phyloP scores from a whole-genome alignment of 2,888 invertebrate genomes.

The Gisinianus flammeolus region DNA sequence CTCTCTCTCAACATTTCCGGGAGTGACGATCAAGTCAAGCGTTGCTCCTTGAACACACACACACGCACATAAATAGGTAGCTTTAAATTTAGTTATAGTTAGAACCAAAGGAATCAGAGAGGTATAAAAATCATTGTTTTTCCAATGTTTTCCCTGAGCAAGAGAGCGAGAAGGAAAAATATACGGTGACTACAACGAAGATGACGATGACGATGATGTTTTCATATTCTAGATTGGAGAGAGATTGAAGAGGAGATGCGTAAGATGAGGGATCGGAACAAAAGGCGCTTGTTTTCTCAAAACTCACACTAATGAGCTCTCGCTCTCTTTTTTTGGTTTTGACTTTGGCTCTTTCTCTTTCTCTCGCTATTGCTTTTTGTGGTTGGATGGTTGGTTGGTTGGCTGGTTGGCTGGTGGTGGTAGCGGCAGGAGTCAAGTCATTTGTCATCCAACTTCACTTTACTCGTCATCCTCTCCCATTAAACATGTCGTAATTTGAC shows the following conservation, averaged over 20 bases:
- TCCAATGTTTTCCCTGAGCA: no score
- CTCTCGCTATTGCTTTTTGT: no score
- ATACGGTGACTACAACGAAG: no score
- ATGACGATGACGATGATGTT: no score
- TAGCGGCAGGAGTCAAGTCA: not conserved
- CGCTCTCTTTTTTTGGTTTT: not conserved
- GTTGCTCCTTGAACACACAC: not conserved
- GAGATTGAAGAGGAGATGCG: not conserved
- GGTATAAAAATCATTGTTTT: no score
- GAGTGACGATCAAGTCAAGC: not conserved
- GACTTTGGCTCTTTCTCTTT: not conserved
- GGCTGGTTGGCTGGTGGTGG: not conserved
- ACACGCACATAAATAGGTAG: not conserved
- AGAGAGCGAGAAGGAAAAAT: no score
- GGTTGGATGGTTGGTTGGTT: not conserved
- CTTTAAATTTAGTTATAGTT: no score
- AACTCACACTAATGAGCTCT: not conserved
- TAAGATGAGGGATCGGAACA: not conserved
- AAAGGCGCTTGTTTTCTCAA: not conserved
- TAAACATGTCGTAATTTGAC: conserved; percentile 19
- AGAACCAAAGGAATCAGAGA: no score
- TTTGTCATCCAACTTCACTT: not conserved
- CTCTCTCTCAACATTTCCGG: not conserved
- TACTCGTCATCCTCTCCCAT: conserved; percentile 3
- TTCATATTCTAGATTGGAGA: no score